Base-by-base conservation (phyloP, 2,113 vertebrate species). In the Petaurus breviceps region DNA sequence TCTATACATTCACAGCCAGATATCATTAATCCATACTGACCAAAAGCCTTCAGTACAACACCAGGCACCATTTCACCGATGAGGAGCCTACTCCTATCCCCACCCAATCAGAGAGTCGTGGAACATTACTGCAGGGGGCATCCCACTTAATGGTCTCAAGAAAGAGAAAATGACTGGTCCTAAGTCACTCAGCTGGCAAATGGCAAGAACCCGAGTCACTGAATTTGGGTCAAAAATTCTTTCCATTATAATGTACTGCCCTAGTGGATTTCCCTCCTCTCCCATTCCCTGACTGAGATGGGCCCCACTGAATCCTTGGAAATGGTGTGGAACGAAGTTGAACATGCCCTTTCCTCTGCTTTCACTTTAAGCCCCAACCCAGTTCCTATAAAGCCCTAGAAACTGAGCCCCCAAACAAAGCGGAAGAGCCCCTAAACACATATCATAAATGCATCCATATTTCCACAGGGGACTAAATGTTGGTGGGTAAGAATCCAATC, bases 341-440 rank as follows among this genome's bases (percentile, higher is more conserved):
- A 84, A 89, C 47, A 19, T 50, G 31, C 90, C 93, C 91, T 95
- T 97, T 98, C 95, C 94, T 95, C 97, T 50, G n/a, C 16, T 77
- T 28, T 57, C 37, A 77, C 61, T 77, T n/a, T 14, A n/a, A 16
- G 31, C 12, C 61, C 37, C 4, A 77, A 77, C 3, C 31, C 16
- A 37, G 22, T 19, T 77, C 37, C 31, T n/a, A 77, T n/a, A 77
- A 77, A n/a, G 37, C 61, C 37, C 68, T 43, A 14, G 16, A n/a
- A 77, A 43, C 16, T n/a, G 37, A 43, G 5, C 68, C 3, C 37
- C 37, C 6, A 22, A n/a, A n/a, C 37, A 43, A 43, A 16, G 61
- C 5, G 14, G 61, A 12, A 16, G 31, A 68, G 10, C 61, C 31
- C 61, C 61, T 68, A 16, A 22, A 68, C 31, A 37, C 31, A 37